A percentile compares a stretch with the other conserved stretches of the same genome.
These are phyloP conservation scores for Volucella inanis DNA, from an alignment of 2,888 invertebrate species.

Conservation along the genomic window DNA sequence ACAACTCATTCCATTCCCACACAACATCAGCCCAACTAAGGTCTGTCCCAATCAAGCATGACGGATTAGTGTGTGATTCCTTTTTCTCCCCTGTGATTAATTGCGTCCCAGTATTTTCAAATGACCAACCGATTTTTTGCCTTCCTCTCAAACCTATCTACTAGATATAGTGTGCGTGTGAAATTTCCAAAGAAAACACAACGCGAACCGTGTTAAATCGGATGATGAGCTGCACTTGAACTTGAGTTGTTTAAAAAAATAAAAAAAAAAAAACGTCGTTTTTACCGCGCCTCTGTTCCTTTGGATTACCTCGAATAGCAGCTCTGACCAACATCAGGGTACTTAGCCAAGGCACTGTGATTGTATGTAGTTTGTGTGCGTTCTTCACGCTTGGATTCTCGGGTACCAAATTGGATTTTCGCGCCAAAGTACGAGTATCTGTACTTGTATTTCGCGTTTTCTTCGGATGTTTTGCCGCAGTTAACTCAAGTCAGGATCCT, in stretches of 20 bases:
- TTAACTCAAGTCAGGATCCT: conserved; percentile 20
- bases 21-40: conserved; percentile 11
- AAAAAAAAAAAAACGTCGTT: not conserved
- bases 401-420: conserved; percentile 62
- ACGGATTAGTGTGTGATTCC: conserved; percentile 44
- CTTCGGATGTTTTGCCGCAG: not conserved
- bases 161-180: conserved; percentile 32
- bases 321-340: conserved; percentile 25
- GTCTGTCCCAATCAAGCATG: conserved; percentile 39
- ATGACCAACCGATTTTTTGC: conserved; percentile 22
- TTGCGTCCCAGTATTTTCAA: conserved; percentile 55
- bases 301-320: conserved; percentile 1
- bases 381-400: conserved; percentile 60
- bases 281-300: conserved; percentile 10
- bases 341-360: conserved; percentile 29
- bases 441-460: not conserved
- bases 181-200: conserved; percentile 23
- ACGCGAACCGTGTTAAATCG: conserved; percentile 24
- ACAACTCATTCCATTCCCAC: conserved; percentile 29
- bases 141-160: not conserved
- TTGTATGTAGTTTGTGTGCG: conserved; percentile 11
- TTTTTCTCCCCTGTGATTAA: conserved; percentile 53
- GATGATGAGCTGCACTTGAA: conserved; percentile 61
- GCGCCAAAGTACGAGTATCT: conserved; percentile 8
- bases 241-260: conserved; percentile 40